Evolutionary conservation across 2,113 vertebrate genomes (phyloP), one percentile per base, ranked within the genome.

Genomic region (Cyanoderma ruficeps): DNA sequence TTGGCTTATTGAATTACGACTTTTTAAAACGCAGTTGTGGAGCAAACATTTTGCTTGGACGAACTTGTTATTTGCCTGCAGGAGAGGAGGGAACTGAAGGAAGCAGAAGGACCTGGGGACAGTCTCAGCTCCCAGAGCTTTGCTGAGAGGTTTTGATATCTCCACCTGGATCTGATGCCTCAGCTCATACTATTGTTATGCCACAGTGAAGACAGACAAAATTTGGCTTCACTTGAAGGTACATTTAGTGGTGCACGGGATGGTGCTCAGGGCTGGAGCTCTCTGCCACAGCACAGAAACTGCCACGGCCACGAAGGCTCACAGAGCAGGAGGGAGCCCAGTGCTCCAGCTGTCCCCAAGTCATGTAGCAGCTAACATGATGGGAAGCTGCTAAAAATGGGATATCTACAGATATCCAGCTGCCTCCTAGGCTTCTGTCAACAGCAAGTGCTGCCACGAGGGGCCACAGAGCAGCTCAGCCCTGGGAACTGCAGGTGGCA

Each of bases 1-100:
- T 47, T 68, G 92, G 81, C 79, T 95, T 95, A 86, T 31, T 95
- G 76, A 96, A 96, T 95, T 96, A 94, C 6, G 61, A 68, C 90
- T 94, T 91, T 88, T 90, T 46, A 82, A 95, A 95, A 90, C 37
- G 49, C 78, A 80, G n/a, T 27, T 52, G 64, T 72, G 65, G 61
- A 90, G 60, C 74, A 95, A 96, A 92, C 61, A 42, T 93, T 96
- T 95, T 94, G 64, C 85, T 96, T 96, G 94, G 90, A 94, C 1
- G 8, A 93, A 53, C 16, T 87, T 80, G 46, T 24, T 88, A 52
- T 89, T 95, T 84, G 76, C 68, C 72, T 83, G 88, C 47, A 87
- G 79, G 71, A 94, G 47, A 92, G 81, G 68, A 81, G 33, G 82
- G 88, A 91, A 57, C n/a, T 41, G n/a, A 60, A 71, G 71, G 87